Conservation (phyloP, 2,888 invertebrate genomes). For the Orthosia gracilis region DNA sequence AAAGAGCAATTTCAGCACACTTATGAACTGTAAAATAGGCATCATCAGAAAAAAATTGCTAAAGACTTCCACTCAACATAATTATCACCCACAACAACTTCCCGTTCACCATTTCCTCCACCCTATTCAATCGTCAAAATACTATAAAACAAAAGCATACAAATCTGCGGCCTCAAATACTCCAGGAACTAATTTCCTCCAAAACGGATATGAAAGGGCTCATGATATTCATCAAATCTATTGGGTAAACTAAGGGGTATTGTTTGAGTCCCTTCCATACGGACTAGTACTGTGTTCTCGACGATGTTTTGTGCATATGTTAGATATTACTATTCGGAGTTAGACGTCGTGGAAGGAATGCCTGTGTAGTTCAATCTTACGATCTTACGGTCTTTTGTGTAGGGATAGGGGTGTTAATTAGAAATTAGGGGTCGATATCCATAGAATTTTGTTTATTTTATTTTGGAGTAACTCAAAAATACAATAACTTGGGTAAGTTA, state of each 20-base stretch:
- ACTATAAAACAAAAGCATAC: no score
- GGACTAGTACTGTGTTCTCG: slow-evolving; percentile 46
- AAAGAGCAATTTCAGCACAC: no score
- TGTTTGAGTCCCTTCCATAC: slow-evolving; percentile 63
- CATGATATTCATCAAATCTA: slow-evolving; percentile 56
- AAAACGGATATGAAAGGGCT: slow-evolving; percentile 56
- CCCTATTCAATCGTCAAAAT: no score
- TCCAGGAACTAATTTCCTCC: slow-evolving; percentile 46
- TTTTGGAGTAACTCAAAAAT: no score
- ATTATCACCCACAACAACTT: no score
- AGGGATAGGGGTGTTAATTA: slow-evolving; percentile 65
- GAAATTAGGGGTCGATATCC: slow-evolving; percentile 48
- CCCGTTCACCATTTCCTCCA: no score
- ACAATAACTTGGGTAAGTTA: no score
- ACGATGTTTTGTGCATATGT: slow-evolving; percentile 74
- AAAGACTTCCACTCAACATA: no score
- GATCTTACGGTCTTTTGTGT: slow-evolving; percentile 73
- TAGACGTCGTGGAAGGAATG: slow-evolving; percentile 76
- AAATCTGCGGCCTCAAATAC: slow-evolving; percentile 44
- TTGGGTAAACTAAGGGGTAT: slow-evolving; percentile 47
- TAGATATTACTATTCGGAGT: slow-evolving; percentile 77
- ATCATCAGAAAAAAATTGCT: no score
- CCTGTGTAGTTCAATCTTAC: slow-evolving; percentile 81
- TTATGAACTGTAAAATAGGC: no score
- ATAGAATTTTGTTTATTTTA: slow-evolving; percentile 25